Evolutionary conservation across 2,113 vertebrate genomes (phyloP), one percentile per base, ranked within the genome.

Genomic region (Cnemophilus loriae): DNA sequence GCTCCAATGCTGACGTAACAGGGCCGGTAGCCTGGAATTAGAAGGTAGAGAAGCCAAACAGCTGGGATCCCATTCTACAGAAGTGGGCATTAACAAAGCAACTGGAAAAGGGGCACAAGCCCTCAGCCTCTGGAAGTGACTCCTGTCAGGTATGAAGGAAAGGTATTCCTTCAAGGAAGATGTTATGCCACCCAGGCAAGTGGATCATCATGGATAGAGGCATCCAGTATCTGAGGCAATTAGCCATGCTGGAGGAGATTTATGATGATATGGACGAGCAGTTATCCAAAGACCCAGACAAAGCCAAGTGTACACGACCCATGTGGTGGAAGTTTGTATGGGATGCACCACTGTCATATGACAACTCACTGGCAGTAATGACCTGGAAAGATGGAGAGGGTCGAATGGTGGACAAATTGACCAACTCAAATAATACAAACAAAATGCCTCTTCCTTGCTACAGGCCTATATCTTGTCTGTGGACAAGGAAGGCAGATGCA

Each of bases 221-320:
- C 16, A 83, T 10, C 21, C 16, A 46, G 39, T 68, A 61, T n/a
- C 30, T 17, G 21, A 61, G n/a, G 35, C 30, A 53, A 41, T 35
- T 9, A 55, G 55, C 35, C 63, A n/a, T 8, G 28, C 47, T 55
- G 30, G 20, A 67, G 11, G 20, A 41, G 39, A 67, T 60, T 26
- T 41, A 30, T 12, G 16, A 64, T 26, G 17, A 41, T 30, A 15
- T 6, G 13, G 21, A n/a, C 2, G 10, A 32, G 26, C 11, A 41
- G 13, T 9, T 53, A 41, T 14, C 61, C 61, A n/a, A 67, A 75
- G 23, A 75, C 13, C 23, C 46, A 57, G 33, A 44, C 1, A 24
- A 68, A 75, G 46, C 32, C 28, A 46, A 30, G 39, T 13, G 46
- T 6, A 68, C 47, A 13, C 0, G 0, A 47, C n/a, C 5, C 24